Evolutionary conservation across 2,113 vertebrate genomes (phyloP), one percentile per base, ranked within the genome.

Genomic region (Cinclus cinclus): DNA sequence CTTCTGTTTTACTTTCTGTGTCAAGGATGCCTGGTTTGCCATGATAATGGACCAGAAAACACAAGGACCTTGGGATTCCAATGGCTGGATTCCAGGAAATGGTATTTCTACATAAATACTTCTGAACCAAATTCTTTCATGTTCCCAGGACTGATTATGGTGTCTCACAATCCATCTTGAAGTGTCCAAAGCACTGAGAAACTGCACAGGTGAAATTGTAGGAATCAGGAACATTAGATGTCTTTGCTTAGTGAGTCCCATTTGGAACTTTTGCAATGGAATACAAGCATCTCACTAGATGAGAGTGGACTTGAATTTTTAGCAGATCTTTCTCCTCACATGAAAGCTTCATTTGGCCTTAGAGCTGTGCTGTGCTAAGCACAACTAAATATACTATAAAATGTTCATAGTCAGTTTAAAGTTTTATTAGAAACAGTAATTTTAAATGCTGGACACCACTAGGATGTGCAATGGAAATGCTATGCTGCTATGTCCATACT

Each of bases 31-130:
- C 23, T 80, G 9, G 28, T 76, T 50, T 70, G 20, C 44, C 18
- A 8, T 0, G 1, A 10, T 42, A 78, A 71, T 0, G 0, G 35
- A 63, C 10, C 23, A 75, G 52, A 84, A 89, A 62, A 70, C 25
- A 58, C 18, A 77, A 58, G 50, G 33, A 30, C 12, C 52, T 13
- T 71, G 18, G 10, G 8, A 46, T 16, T 70, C 23, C 20, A 63
- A 7, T 53, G 42, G 4, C 52, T 84, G 23, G 19, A 47, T 85
- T 28, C 49, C 15, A 79, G 42, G 18, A 94, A 74, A 50, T 27
- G 16, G 10, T 81, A 49, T 88, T 83, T 76, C n/a, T n/a, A 23
- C n/a, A 21, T 22, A 78, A 92, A 77, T 50, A 65, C 4, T 62
- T 55, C 28, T 69, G 33, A 87, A 65, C 13, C 22, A 18, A 76